These are phyloP conservation scores for Coelopa frigida DNA, from an alignment of 1,140 invertebrate genomes.

Conservation along the genomic window DNA sequence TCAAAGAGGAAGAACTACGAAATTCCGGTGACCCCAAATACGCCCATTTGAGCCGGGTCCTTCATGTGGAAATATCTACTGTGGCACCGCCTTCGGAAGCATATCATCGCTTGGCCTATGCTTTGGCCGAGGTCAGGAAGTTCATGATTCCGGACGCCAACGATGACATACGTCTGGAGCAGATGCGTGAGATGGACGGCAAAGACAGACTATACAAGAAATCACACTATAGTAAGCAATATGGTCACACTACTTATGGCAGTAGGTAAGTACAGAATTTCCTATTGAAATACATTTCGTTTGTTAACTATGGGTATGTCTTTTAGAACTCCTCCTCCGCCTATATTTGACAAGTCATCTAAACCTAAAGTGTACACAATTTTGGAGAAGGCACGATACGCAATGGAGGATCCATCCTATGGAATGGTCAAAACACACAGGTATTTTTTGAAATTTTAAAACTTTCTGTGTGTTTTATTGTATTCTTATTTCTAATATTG, in stretches of 20 bases:
- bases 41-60: constrained; percentile 81
- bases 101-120: constrained; percentile 83
- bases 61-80: constrained; percentile 89
- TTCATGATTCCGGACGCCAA: constrained; percentile 66
- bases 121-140: constrained; percentile 69
- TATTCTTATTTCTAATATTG: background rate
- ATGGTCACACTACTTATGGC: constrained; percentile 33
- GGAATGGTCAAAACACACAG: constrained; percentile 40
- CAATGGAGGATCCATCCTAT: constrained; percentile 68
- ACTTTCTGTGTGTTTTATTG: background rate
- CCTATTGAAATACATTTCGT: background rate
- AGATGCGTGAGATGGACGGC: constrained; percentile 61
- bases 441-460: no score
- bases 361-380: constrained; percentile 73
- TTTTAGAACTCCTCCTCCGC: constrained; percentile 38
- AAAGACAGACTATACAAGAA: constrained; percentile 40
- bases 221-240: constrained; percentile 38
- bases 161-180: constrained; percentile 72
- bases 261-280: constrained; percentile 22
- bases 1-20: constrained; percentile 83
- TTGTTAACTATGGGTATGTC: background rate
- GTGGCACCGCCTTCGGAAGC: constrained; percentile 85
- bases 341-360: constrained; percentile 42
- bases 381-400: constrained; percentile 67
- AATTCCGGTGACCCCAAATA: constrained; percentile 86